Percentiles rank a stretch among this genome's conserved stretches.
Evolutionary conservation across 30 jellyfish, hydroid and myxozoan species (phyloP).

Genomic region (Chrysaora quinquecirrha): DNA sequence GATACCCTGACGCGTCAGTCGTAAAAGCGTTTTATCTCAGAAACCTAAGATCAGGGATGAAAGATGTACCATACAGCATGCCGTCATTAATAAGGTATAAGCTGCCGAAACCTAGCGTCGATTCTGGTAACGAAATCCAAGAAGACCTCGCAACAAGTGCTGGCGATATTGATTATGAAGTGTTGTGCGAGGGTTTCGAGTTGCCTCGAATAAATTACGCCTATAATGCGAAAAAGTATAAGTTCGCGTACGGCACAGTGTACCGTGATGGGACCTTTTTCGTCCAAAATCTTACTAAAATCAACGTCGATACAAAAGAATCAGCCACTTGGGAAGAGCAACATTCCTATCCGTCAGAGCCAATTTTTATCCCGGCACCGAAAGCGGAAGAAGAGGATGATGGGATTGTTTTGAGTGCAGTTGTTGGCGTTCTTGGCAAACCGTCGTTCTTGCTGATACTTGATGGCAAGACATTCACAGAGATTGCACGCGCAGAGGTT

Average conservation of each 20-base stretch:
- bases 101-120: conserved; percentile 60
- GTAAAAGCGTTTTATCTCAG: conserved; percentile 58
- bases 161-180: conserved; percentile 32
- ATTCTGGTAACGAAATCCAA: neutral
- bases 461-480: conserved; percentile 79
- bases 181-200: conserved; percentile 58
- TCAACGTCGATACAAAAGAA: conserved; percentile 61
- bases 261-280: conserved; percentile 45
- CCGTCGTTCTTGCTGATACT: conserved; percentile 72
- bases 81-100: conserved; percentile 58
- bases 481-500: conserved; percentile 77
- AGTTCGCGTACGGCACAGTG: conserved; percentile 53
- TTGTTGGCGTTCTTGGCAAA: conserved; percentile 83
- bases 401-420: conserved; percentile 74
- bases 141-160: conserved; percentile 11
- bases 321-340: conserved; percentile 58
- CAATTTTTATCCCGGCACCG: conserved; percentile 72
- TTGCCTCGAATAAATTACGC: conserved; percentile 75
- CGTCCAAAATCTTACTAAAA: conserved; percentile 47
- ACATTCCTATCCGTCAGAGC: conserved; percentile 82
- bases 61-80: conserved; percentile 20
- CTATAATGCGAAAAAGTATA: conserved; percentile 51
- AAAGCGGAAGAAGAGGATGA: conserved; percentile 79
- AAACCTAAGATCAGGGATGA: conserved; percentile 58
- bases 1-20: conserved; percentile 74